Evolutionary conservation across 1,140 invertebrate species (phyloP), one percentile per base, ranked within the genome.

Genomic region (Trichonephila clavata): DNA sequence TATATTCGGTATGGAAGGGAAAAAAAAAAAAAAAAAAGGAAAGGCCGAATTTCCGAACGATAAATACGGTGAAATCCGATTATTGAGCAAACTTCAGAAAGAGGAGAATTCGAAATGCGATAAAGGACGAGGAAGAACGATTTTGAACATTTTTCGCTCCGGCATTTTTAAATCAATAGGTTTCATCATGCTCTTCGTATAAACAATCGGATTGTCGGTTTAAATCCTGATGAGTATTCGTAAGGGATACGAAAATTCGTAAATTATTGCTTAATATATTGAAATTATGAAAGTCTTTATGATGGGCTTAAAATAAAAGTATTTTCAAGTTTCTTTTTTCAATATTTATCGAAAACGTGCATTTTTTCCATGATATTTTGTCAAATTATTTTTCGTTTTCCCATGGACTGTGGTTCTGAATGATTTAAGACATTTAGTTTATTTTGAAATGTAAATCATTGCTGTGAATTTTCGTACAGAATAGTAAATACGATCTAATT

Each of bases 11-110:
- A 84, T 84, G 50, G 57, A 59, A 39, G 32, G 32, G 32, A 4
- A 3, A 3, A 39, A 39, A 39, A 39, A 3, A 39, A 39, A 57
- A 84, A 84, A 27, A 77, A 27, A 80, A 50, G 50, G 2, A 27
- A 21, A 84, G 83, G 21, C 57, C 57, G 57, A 24, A 50, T 84
- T 84, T 84, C 20, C 2, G 83, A 84, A 63, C 86, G 32, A 87
- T 87, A 87, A 87, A 87, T 87, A 39, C 57, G 63, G 24, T 87
- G 86, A 63, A 87, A 87, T 87, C 86, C 86, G 86, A 87, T 87
- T 87, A 87, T 87, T 63, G 86, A 63, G 60, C 63, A 43, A 32
- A 87, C 60, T 61, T 63, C 60, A 65, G 59, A 59, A 83, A 83
- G 21, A 50, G 43, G 20, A 63, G 86, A 87, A 87, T 63, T 87